phyloP scores from a whole-genome alignment of 2,113 vertebrate species.

The Dasyurus viverrinus region DNA sequence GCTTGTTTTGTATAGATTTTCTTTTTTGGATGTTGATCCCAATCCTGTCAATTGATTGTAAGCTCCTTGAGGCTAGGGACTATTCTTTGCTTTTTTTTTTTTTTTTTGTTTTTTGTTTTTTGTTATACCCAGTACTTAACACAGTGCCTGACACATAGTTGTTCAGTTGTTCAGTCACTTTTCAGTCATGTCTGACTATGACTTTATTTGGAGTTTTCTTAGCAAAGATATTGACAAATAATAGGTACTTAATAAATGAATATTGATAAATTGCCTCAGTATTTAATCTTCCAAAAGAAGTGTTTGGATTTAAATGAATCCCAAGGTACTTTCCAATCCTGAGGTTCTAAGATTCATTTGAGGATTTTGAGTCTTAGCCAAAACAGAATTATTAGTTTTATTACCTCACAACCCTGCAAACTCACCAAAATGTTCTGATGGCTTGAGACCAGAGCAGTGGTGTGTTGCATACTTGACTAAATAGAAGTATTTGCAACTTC shows the following conservation, averaged over 20 bases:
- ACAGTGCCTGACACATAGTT: no score
- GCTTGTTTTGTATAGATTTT: no score
- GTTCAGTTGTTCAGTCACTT: neutral
- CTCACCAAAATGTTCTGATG: constrained; percentile 12
- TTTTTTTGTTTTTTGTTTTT: no score
- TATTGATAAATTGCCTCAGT: neutral
- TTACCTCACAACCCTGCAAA: neutral
- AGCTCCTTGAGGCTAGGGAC: no score
- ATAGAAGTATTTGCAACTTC: neutral
- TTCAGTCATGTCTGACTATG: neutral
- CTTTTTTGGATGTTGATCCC: no score
- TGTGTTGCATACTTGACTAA: neutral
- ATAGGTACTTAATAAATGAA: neutral
- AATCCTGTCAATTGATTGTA: no score
- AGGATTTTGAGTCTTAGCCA: neutral
- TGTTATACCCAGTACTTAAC: no score
- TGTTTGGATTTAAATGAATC: neutral
- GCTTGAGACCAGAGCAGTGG: neutral
- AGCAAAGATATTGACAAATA: neutral
- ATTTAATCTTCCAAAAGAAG: neutral
- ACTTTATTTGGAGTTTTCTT: neutral
- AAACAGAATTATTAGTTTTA: constrained; percentile 7
- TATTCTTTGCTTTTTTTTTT: no score
- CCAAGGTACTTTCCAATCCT: neutral
- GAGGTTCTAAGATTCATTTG: neutral